These are phyloP conservation scores for Strigops habroptila DNA, from an alignment of 2,113 vertebrate species.

Conservation along the genomic window DNA sequence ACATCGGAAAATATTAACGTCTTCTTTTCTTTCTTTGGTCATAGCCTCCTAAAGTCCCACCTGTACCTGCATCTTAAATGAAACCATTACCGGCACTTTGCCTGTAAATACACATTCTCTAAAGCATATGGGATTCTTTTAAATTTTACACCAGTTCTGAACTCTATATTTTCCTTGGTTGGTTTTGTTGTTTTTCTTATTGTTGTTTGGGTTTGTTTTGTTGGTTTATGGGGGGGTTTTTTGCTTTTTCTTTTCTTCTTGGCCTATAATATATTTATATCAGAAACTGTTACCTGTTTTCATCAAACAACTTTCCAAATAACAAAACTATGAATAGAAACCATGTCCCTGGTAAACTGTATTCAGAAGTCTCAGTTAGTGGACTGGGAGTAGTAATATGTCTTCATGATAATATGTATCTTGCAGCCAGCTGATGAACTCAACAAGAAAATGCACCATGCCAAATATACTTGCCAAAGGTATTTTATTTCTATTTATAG, in stretches of 20 bases:
- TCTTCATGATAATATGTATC: background rate
- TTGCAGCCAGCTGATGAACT: background rate
- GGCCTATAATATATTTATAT: background rate
- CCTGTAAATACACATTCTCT: background rate
- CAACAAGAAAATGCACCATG: background rate
- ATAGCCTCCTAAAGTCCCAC: background rate
- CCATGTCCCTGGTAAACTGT: background rate
- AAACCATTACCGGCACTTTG: background rate
- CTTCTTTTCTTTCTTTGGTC: background rate
- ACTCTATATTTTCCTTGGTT: background rate
- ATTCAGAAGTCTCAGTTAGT: background rate
- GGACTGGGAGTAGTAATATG: background rate
- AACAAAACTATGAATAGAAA: background rate
- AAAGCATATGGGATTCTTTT: background rate
- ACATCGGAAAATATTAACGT: background rate
- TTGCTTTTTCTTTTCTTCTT: background rate
- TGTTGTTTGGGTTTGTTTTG: background rate
- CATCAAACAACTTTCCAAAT: background rate
- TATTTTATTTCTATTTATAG: background rate
- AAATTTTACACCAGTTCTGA: background rate
- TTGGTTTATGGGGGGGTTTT: background rate
- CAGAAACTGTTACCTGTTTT: background rate
- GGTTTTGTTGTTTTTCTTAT: background rate
- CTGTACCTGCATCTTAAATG: background rate
- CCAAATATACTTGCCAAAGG: background rate